Conservation (phyloP, 2,888 invertebrate genomes). For the Andricus quercusramuli region DNA sequence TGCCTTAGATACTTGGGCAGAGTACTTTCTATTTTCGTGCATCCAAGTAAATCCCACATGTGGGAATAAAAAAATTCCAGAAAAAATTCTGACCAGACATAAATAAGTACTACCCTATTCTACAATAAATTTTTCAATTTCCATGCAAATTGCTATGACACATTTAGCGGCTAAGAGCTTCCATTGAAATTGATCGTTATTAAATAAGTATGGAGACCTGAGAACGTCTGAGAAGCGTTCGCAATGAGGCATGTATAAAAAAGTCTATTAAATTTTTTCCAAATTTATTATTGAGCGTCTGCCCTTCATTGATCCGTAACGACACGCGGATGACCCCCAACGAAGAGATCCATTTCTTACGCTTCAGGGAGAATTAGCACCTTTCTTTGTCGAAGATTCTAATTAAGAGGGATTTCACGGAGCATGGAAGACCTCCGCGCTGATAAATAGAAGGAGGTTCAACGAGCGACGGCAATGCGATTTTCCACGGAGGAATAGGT, state of each 20-base stretch:
- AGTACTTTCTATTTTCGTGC: no score
- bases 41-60: no score
- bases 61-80: no score
- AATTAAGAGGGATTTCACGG: constrained; percentile 22
- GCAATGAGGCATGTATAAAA: neutral
- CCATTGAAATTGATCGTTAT: neutral
- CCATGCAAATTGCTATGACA: neutral
- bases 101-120: neutral
- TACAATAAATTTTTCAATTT: neutral
- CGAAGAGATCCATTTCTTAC: constrained; percentile 7
- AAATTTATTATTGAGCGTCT: neutral
- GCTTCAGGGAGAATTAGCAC: neutral
- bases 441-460: constrained; percentile 49
- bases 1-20: no score
- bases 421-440: constrained; percentile 16
- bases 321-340: neutral
- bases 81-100: no score
- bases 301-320: neutral
- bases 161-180: no score
- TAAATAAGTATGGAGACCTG: neutral
- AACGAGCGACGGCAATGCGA: constrained; percentile 24
- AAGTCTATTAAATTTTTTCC: neutral
- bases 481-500: constrained; percentile 51
- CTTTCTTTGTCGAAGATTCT: neutral
- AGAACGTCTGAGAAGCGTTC: neutral